These are phyloP conservation scores for Cotesia chilonis DNA, from an alignment of 1,140 invertebrate genomes.

Conservation along the genomic window DNA sequence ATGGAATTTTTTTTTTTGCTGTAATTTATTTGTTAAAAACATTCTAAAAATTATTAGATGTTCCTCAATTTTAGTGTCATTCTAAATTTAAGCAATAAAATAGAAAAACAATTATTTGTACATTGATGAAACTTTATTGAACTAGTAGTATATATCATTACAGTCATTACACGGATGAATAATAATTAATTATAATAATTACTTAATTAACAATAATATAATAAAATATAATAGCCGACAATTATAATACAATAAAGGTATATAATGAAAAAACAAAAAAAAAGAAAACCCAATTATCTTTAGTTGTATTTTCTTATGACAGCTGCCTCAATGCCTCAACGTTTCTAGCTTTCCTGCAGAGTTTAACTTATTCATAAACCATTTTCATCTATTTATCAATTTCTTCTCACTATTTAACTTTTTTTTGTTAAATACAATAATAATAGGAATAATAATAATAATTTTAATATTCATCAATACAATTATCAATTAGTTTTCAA, in stretches of 20 bases:
- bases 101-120: slow-evolving; percentile 34
- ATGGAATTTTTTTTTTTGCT: too few species aligned
- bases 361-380: slow-evolving; percentile 47
- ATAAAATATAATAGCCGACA: slow-evolving; percentile 54
- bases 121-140: slow-evolving; percentile 55
- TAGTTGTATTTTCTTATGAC: slow-evolving; percentile 59
- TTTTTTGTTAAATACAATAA: background rate
- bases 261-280: slow-evolving; percentile 57
- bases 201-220: slow-evolving; percentile 54
- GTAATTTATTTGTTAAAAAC: too few species aligned
- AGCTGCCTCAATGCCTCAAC: slow-evolving; percentile 66
- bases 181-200: slow-evolving; percentile 41
- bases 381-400: slow-evolving; percentile 23
- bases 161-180: slow-evolving; percentile 44
- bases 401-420: slow-evolving; percentile 3
- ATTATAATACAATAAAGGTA: slow-evolving; percentile 57
- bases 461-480: too few species aligned
- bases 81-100: background rate
- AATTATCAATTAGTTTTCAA: background rate
- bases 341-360: slow-evolving; percentile 64
- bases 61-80: too few species aligned
- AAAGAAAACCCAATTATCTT: slow-evolving; percentile 58
- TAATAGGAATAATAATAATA: too few species aligned
- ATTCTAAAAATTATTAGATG: too few species aligned
- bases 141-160: slow-evolving; percentile 58